These are phyloP conservation scores for Pangasius mekongensis DNA, from an alignment of 2,797 vertebrate genomes.

Conservation along the genomic window DNA sequence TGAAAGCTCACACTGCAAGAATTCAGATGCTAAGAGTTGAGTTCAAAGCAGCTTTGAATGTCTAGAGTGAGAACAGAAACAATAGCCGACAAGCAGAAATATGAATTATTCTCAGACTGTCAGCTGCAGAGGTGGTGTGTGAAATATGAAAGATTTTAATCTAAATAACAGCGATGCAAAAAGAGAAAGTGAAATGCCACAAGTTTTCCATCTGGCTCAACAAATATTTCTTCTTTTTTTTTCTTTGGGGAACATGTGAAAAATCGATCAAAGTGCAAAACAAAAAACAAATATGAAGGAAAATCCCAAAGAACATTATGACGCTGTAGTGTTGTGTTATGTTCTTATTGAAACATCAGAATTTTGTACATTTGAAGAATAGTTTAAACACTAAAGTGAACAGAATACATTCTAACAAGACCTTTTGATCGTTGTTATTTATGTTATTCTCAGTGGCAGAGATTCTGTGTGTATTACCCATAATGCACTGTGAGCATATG, in stretches of 20 bases:
- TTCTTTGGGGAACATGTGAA: neutral
- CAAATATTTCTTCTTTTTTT: too few species aligned
- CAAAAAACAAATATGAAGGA: neutral
- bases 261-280: neutral
- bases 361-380: neutral
- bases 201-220: neutral
- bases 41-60: conserved; percentile 26
- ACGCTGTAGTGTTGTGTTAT: neutral
- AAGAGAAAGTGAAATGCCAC: neutral
- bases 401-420: neutral
- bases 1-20: conserved; percentile 2
- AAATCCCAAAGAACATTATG: neutral
- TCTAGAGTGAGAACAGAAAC: neutral
- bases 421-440: neutral
- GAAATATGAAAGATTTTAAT: conserved; percentile 12
- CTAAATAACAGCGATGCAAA: conserved; percentile 6
- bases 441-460: neutral
- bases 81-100: conserved; percentile 1
- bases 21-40: neutral
- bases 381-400: neutral
- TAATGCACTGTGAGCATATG: neutral
- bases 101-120: conserved; percentile 26
- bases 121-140: neutral
- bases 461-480: neutral
- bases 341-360: neutral